Percentiles rank a stretch among this genome's conserved stretches.
phyloP scores from a whole-genome alignment of 2,797 vertebrate genomes.

The Halcyon chelicuti region DNA sequence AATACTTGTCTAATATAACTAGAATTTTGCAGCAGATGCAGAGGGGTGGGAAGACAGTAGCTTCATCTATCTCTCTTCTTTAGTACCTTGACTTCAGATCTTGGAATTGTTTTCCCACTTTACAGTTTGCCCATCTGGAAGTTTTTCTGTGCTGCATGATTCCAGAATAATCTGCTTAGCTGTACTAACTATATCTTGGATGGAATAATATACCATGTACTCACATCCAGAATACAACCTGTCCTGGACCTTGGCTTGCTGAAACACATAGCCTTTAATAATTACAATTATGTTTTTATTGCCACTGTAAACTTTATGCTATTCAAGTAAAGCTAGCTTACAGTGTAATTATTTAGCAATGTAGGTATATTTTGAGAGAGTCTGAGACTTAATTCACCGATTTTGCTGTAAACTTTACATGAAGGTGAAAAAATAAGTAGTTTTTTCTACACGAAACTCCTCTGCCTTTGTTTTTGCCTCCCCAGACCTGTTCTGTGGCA shows the following conservation, averaged over 20 bases:
- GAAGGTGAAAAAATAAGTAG: neutral
- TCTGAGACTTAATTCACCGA: neutral
- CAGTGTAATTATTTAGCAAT: neutral
- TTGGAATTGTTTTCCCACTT: neutral
- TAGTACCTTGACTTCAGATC: neutral
- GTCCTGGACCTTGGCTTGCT: slow-evolving; percentile 1
- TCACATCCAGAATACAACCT: neutral
- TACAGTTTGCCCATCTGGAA: neutral
- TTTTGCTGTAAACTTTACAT: neutral
- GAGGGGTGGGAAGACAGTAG: neutral
- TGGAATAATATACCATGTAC: neutral
- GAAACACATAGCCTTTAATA: neutral
- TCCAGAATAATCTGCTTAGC: neutral
- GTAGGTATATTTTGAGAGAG: neutral
- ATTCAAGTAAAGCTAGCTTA: neutral
- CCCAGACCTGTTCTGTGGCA: neutral
- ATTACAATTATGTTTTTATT: neutral
- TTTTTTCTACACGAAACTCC: neutral
- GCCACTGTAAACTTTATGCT: neutral
- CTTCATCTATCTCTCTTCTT: neutral
- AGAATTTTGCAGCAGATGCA: neutral
- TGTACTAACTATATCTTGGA: neutral
- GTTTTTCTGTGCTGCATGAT: neutral
- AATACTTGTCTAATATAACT: neutral
- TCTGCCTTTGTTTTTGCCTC: neutral